Evolutionary conservation across 2,888 invertebrate genomes (phyloP).

Genomic region (Lithophane semibrunnea): DNA sequence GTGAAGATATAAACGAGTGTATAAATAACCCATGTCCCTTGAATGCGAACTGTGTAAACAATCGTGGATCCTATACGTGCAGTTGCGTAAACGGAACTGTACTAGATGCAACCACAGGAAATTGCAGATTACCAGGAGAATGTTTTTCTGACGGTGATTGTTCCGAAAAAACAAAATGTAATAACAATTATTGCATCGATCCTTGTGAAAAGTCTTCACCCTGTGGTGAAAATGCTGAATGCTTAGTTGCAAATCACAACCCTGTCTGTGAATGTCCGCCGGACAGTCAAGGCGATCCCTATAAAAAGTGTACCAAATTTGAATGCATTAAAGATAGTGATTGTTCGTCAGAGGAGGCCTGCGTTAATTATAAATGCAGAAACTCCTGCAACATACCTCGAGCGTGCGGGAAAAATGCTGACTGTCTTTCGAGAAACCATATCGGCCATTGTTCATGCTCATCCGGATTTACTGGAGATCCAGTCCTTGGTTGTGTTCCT

Average conservation of each 20-base stretch:
- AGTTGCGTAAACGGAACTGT: conserved; percentile 94
- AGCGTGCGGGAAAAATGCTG: conserved; percentile 95
- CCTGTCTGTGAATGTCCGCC: conserved; percentile 94
- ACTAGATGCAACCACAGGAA: conserved; percentile 93
- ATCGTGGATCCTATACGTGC: conserved; percentile 94
- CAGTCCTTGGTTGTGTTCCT: conserved; percentile 95
- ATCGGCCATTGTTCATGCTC: conserved; percentile 95
- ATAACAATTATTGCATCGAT: conserved; percentile 94
- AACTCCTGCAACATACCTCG: conserved; percentile 95
- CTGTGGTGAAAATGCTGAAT: conserved; percentile 95
- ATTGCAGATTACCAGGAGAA: conserved; percentile 95
- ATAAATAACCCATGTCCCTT: conserved; percentile 94
- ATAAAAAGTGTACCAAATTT: conserved; percentile 92
- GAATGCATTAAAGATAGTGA: conserved; percentile 95
- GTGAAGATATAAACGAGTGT: conserved; percentile 96
- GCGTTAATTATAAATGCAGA: conserved; percentile 94
- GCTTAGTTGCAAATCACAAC: conserved; percentile 92
- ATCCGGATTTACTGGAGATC: conserved; percentile 96
- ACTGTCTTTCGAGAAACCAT: conserved; percentile 94
- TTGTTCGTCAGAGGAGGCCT: conserved; percentile 93
- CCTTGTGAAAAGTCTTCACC: conserved; percentile 92
- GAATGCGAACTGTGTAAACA: conserved; percentile 94
- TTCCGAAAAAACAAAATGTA: conserved; percentile 94
- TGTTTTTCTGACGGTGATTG: conserved; percentile 95
- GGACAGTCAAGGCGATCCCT: conserved; percentile 94